phyloP scores from a whole-genome alignment of 1,140 invertebrate genomes.

The Drosophila malerkotliana region DNA sequence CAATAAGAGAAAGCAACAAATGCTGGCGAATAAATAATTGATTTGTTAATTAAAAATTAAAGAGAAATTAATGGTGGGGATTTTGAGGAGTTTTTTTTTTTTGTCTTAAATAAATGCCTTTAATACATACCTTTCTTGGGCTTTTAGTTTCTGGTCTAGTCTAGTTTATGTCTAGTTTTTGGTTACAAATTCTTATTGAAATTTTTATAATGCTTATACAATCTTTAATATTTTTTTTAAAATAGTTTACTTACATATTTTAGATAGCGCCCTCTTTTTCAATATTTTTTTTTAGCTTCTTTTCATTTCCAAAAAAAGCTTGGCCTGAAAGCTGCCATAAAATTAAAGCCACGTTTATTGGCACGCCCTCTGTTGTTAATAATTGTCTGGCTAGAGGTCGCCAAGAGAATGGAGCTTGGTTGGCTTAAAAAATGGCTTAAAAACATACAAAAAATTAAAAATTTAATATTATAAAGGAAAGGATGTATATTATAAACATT shows the following conservation, averaged over 20 bases:
- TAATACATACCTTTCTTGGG: no score
- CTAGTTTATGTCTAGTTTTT: no score
- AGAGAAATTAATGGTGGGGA: background rate
- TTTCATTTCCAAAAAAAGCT: background rate
- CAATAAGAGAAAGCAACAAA: conserved; percentile 1
- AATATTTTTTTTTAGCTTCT: background rate
- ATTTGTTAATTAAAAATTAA: background rate
- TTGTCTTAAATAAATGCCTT: no score
- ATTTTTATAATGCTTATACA: no score
- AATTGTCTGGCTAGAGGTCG: background rate
- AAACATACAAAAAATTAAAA: background rate
- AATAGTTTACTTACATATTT: background rate
- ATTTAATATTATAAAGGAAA: background rate
- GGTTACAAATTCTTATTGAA: no score
- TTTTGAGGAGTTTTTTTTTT: background rate
- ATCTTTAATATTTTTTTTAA: background rate
- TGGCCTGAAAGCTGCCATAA: conserved; percentile 45
- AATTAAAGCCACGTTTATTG: background rate
- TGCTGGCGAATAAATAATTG: conserved; percentile 16
- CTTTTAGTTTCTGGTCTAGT: no score
- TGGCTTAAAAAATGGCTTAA: conserved; percentile 4
- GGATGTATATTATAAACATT: no score
- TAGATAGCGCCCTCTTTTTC: background rate
- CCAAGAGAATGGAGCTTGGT: background rate
- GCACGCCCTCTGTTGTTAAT: background rate